Base-by-base conservation (phyloP, 2,113 vertebrate species). In the Pantherophis guttatus region DNA sequence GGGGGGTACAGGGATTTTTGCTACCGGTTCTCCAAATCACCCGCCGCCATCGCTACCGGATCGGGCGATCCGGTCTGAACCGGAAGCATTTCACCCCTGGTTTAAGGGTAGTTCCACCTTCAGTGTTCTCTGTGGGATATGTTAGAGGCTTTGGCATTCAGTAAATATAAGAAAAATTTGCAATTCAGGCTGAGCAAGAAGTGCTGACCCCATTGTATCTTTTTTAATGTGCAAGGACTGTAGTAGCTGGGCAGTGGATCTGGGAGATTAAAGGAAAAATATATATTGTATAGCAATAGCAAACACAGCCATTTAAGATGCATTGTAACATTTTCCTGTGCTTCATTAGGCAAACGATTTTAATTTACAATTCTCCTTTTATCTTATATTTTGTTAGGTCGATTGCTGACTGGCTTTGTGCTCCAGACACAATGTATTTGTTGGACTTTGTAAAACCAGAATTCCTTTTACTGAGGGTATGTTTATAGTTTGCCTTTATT, bases 381-480 rank as follows among this genome's bases (percentile, higher is more conserved):
- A 54, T 87, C 0, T 89, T 90, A 0, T 94, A n/a, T 50, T 90
- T 70, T 89, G 24, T 93, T 96, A 99, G 99, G 94, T 99, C 99
- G 39, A 99, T 99, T 70, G 99, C 99, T 93, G 99, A 99, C 96
- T 99, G 99, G 99, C 98, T 99, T 89, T 98, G 98, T 94, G 99
- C 99, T 88, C 99, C 99, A 1, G 99, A 99, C 92, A 99, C 99
- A 15, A 99, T 99, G 99, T 99, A 99, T 96, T 96, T 99, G 94
- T 96, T 99, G 97, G 99, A 99, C 97, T 99, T 99, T 92, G 99
- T 99, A 96, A 98, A 99, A 93, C 99, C 99, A 3, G 99, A 99
- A 96, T 99, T 99, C 97, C 98, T 99, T 95, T 96, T 99, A 93
- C 96, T 99, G 96, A 98, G 99, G 98, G 99, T 99, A 96, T 96